These are phyloP conservation scores for Ophioninae sp. DNA, from an alignment of 2,888 invertebrate genomes.

Conservation along the genomic window DNA sequence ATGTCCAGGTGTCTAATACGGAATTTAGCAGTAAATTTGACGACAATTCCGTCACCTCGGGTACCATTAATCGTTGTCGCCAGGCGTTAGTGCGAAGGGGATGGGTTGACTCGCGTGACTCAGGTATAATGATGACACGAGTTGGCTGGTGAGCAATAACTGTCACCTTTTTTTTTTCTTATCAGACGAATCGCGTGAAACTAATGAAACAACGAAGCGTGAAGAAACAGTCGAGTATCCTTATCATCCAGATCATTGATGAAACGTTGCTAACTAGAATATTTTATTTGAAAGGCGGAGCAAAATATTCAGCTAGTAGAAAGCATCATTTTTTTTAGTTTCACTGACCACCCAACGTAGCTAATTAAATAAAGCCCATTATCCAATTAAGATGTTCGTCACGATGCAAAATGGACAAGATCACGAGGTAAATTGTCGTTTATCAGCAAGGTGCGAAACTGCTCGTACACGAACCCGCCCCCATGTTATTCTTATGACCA, in stretches of 20 bases:
- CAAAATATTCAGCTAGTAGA: neutral
- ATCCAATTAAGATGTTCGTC: conserved; percentile 8
- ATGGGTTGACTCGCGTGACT: conserved; percentile 51
- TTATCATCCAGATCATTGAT: conserved; percentile 19
- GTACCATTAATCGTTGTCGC: neutral
- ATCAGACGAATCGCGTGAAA: conserved; percentile 45
- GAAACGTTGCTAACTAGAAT: conserved; percentile 13
- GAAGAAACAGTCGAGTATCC: conserved; percentile 6
- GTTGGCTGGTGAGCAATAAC: conserved; percentile 45
- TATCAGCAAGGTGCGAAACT: conserved; percentile 66
- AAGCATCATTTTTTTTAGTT: conserved; percentile 31
- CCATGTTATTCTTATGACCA: conserved; percentile 69
- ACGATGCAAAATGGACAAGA: conserved; percentile 29
- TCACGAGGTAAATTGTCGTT: conserved; percentile 39
- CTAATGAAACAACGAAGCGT: conserved; percentile 63
- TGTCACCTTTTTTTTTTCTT: conserved; percentile 46
- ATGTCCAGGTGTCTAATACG: conserved; percentile 51
- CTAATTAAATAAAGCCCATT: conserved; percentile 57
- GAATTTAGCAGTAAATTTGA: conserved; percentile 55
- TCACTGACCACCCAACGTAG: conserved; percentile 35
- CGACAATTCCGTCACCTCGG: conserved; percentile 59
- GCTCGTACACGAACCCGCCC: conserved; percentile 63
- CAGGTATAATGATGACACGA: conserved; percentile 34
- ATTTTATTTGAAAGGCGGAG: conserved; percentile 19
- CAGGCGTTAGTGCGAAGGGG: neutral